Conservation (phyloP, 2,797 vertebrate genomes). For the Danio aesculapii region DNA sequence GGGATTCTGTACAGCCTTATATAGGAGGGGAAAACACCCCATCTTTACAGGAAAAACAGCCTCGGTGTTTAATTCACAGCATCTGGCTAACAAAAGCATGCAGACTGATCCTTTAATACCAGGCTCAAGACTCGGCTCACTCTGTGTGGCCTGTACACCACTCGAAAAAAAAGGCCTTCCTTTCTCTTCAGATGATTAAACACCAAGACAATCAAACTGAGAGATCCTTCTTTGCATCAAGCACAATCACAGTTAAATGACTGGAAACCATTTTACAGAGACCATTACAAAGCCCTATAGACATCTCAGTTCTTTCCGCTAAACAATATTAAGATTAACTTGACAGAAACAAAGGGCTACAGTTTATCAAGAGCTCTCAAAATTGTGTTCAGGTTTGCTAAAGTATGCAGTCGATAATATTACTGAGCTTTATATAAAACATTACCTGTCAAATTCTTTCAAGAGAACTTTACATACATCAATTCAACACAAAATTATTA, state of each 20-base stretch:
- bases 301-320: background rate
- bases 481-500: too few relatives aligned
- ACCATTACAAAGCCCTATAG: background rate
- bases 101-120: constrained; percentile 39
- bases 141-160: constrained; percentile 19
- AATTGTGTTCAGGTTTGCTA: background rate
- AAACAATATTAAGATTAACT: background rate
- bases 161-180: constrained; percentile 7
- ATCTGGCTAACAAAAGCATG: constrained; percentile 49
- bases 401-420: too few relatives aligned
- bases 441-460: background rate
- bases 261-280: background rate
- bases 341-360: background rate
- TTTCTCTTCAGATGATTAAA: constrained; percentile 24
- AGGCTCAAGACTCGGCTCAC: constrained; percentile 5
- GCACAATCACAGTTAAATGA: constrained; percentile 4
- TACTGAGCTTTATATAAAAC: too few relatives aligned
- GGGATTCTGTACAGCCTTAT: constrained; percentile 24
- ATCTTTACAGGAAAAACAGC: constrained; percentile 53
- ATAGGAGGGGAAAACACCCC: constrained; percentile 21
- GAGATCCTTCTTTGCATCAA: background rate
- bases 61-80: constrained; percentile 51
- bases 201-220: constrained; percentile 18
- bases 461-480: background rate
- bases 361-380: background rate